Evolutionary conservation across 2,797 vertebrate genomes (phyloP).

Genomic region (Trematomus bernacchii): DNA sequence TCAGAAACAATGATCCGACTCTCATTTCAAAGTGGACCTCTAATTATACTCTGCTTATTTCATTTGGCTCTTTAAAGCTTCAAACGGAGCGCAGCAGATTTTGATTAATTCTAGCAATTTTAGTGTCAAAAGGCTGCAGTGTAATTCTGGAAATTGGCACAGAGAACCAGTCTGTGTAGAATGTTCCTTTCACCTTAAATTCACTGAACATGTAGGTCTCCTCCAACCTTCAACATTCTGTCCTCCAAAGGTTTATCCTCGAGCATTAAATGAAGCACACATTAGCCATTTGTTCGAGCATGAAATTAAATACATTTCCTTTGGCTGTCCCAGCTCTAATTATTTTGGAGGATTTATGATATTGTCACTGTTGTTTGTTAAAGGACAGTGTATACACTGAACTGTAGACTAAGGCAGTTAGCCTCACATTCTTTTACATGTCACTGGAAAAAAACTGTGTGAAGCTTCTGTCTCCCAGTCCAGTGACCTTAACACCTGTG

Average conservation of each 20-base stretch:
- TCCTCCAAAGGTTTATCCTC: slow-evolving; percentile 63
- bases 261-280: slow-evolving; percentile 44
- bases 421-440: slow-evolving; percentile 52
- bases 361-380: slow-evolving; percentile 48
- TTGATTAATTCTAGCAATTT: slow-evolving; percentile 42
- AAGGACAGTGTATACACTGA: slow-evolving; percentile 30
- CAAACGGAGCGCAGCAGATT: neutral
- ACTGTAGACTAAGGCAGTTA: slow-evolving; percentile 14
- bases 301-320: slow-evolving; percentile 68
- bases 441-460: slow-evolving; percentile 41
- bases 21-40: slow-evolving; percentile 34
- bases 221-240: slow-evolving; percentile 33
- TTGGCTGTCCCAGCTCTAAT: slow-evolving; percentile 51
- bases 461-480: slow-evolving; percentile 52
- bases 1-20: slow-evolving; percentile 50
- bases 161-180: neutral
- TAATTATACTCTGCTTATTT: slow-evolving; percentile 38
- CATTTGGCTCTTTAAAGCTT: slow-evolving; percentile 31
- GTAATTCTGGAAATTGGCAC: slow-evolving; percentile 31
- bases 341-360: slow-evolving; percentile 63
- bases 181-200: slow-evolving; percentile 25
- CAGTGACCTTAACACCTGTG: slow-evolving; percentile 71
- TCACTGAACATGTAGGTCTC: slow-evolving; percentile 16
- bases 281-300: slow-evolving; percentile 53
- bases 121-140: slow-evolving; percentile 24